These are phyloP conservation scores for Brachylomia viminalis DNA, from an alignment of 2,888 invertebrate genomes.

Conservation along the genomic window DNA sequence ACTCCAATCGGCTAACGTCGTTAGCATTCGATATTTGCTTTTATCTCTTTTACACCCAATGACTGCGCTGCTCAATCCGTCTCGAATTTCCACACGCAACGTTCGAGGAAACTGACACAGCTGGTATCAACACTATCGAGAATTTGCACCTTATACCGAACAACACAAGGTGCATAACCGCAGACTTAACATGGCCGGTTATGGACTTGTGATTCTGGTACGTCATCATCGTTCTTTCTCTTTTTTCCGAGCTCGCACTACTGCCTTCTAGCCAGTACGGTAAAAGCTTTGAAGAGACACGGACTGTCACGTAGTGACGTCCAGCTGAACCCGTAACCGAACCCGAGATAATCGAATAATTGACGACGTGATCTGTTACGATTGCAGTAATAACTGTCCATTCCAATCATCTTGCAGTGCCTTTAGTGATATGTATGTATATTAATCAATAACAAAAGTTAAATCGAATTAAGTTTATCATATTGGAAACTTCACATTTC, in stretches of 20 bases:
- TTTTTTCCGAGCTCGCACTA: constrained; percentile 85
- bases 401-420: constrained; percentile 65
- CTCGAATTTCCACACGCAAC: constrained; percentile 86
- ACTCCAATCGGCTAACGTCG: constrained; percentile 81
- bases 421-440: constrained; percentile 64
- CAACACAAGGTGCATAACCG: constrained; percentile 71
- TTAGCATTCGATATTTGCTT: constrained; percentile 72
- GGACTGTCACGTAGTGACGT: constrained; percentile 79
- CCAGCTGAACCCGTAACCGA: constrained; percentile 77
- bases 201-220: constrained; percentile 75
- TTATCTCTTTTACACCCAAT: constrained; percentile 85
- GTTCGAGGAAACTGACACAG: constrained; percentile 87
- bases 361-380: constrained; percentile 75
- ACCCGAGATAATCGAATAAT: constrained; percentile 81
- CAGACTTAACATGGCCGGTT: constrained; percentile 65
- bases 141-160: constrained; percentile 77
- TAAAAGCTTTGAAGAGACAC: constrained; percentile 81
- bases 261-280: constrained; percentile 87
- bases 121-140: constrained; percentile 71
- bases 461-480: constrained; percentile 61
- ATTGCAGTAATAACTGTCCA: constrained; percentile 70
- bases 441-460: constrained; percentile 56
- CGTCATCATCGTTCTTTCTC: constrained; percentile 87
- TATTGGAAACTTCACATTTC: constrained; percentile 65
- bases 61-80: constrained; percentile 79